phyloP scores from a whole-genome alignment of 2,113 vertebrate species.

The Sardina pilchardus region DNA sequence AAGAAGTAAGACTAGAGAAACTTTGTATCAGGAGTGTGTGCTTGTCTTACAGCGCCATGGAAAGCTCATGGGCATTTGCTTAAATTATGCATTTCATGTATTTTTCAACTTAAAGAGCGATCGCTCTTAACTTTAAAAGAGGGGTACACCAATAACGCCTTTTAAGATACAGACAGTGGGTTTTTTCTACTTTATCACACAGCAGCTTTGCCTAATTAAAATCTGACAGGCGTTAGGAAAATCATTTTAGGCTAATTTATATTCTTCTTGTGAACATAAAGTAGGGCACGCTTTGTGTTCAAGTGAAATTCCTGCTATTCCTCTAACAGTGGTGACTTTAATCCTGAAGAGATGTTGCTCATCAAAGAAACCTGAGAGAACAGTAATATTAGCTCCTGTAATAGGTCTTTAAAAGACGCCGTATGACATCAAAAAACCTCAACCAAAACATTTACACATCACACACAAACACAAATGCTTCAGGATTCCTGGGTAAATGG shows the following conservation, averaged over 20 bases:
- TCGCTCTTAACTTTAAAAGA: constrained; percentile 12
- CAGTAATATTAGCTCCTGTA: constrained; percentile 13
- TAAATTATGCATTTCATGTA: constrained; percentile 69
- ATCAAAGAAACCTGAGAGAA: constrained; percentile 30
- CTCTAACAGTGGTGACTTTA: constrained; percentile 27
- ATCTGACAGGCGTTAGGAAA: constrained; percentile 39
- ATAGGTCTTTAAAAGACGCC: background rate
- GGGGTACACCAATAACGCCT: constrained; percentile 27
- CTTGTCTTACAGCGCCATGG: constrained; percentile 36
- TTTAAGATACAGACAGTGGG: constrained; percentile 39
- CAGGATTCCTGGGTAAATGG: background rate
- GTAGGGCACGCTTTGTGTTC: constrained; percentile 30
- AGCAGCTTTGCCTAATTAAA: constrained; percentile 40
- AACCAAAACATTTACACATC: background rate
- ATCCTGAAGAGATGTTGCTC: constrained; percentile 20
- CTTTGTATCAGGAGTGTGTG: constrained; percentile 57
- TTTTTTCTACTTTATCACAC: constrained; percentile 41
- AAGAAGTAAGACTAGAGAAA: constrained; percentile 54
- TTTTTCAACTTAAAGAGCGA: constrained; percentile 43
- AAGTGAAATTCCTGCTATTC: constrained; percentile 28
- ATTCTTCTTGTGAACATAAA: constrained; percentile 36
- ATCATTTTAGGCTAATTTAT: constrained; percentile 40
- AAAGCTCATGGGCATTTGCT: constrained; percentile 65
- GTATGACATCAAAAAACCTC: background rate
- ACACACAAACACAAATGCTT: background rate